Evolutionary conservation across 2,888 invertebrate species (phyloP).

Genomic region (Mimumesa dahlbomi): DNA sequence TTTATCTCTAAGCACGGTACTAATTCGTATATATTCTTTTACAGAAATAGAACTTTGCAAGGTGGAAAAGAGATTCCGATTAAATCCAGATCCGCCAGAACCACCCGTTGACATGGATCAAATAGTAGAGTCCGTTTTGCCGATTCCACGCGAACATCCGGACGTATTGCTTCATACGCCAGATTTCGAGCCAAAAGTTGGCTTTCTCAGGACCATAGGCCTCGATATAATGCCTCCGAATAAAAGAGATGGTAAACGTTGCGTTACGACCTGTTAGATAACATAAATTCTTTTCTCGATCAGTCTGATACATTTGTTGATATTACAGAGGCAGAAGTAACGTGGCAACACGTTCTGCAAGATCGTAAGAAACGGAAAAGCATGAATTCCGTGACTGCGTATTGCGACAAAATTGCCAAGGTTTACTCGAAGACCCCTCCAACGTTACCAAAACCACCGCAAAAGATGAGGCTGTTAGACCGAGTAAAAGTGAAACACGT

Average conservation of each 20-base stretch:
- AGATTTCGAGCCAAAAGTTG: slow-evolving; percentile 83
- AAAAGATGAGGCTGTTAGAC: slow-evolving; percentile 75
- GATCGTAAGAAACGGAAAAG: slow-evolving; percentile 84
- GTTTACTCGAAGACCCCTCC: slow-evolving; percentile 75
- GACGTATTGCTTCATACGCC: slow-evolving; percentile 80
- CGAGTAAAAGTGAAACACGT: slow-evolving; percentile 70
- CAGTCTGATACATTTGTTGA: not conserved
- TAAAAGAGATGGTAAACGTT: slow-evolving; percentile 83
- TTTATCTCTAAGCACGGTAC: too few relatives aligned
- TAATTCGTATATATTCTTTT: too few relatives aligned
- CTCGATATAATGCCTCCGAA: slow-evolving; percentile 82
- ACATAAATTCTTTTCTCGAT: not conserved
- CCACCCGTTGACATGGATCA: slow-evolving; percentile 77
- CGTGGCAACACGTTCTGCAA: slow-evolving; percentile 85
- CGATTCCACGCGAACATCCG: slow-evolving; percentile 81
- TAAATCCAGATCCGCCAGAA: slow-evolving; percentile 82
- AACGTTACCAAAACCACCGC: slow-evolving; percentile 68
- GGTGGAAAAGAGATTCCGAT: slow-evolving; percentile 82
- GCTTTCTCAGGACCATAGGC: slow-evolving; percentile 83
- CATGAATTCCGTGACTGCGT: slow-evolving; percentile 80
- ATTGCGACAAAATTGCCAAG: slow-evolving; percentile 79
- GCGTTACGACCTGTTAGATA: not conserved
- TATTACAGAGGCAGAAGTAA: slow-evolving; percentile 83
- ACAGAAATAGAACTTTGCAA: slow-evolving; percentile 84
- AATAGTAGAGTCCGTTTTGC: slow-evolving; percentile 79